Evolutionary conservation across 1,140 invertebrate genomes (phyloP).

Genomic region (Palaemon carinicauda): DNA sequence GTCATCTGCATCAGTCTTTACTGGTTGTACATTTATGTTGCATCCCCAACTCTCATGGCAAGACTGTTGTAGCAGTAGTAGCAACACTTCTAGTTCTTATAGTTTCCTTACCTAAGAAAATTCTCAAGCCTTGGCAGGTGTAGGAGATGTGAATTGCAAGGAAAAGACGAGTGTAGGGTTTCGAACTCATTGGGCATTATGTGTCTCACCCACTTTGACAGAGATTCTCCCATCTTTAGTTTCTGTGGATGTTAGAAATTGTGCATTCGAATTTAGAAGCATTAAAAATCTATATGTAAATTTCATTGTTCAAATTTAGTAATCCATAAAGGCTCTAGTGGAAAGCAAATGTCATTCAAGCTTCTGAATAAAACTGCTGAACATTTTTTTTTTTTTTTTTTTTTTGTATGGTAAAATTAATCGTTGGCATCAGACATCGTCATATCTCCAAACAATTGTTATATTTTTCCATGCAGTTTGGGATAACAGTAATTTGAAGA

Average conservation of each 20-base stretch:
- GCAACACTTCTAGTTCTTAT: background rate
- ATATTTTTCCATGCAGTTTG: no score
- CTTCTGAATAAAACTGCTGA: no score
- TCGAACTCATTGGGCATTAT: slow-evolving; percentile 33
- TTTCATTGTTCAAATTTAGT: background rate
- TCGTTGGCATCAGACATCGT: no score
- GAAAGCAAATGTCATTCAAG: no score
- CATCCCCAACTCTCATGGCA: background rate
- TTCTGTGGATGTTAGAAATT: background rate
- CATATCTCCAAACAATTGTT: no score
- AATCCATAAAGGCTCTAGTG: no score
- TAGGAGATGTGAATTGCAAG: slow-evolving; percentile 3
- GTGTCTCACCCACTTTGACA: slow-evolving; percentile 28
- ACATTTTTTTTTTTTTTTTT: no score
- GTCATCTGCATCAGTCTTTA: no score
- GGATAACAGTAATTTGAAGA: no score
- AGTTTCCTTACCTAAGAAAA: slow-evolving; percentile 21
- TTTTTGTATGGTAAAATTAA: no score
- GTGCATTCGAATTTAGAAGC: background rate
- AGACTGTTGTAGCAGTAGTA: background rate
- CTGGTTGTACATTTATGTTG: no score
- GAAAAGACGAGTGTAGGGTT: slow-evolving; percentile 42
- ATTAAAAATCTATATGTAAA: background rate
- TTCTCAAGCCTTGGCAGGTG: slow-evolving; percentile 35
- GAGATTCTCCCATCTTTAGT: background rate